Base-by-base conservation (phyloP, 2,888 invertebrate species). In the Hemithea aestivaria region DNA sequence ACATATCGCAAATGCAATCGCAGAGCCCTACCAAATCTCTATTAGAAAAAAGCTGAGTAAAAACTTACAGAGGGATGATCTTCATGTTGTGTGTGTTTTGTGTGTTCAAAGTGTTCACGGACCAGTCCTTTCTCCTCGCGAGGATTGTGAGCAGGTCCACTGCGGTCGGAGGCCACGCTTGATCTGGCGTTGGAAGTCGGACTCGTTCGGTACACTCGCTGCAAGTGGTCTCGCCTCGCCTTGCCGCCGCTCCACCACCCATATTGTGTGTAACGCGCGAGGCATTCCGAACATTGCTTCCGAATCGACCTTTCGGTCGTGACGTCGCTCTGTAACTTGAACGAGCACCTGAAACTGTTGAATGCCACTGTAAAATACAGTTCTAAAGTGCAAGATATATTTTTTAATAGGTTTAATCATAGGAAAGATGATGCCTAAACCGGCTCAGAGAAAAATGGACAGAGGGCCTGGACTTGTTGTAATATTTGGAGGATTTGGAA, bases 41-140 rank as follows among this genome's bases (percentile, higher is more conserved):
- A 23, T 6, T 12, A 8, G 16, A 21, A 21, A 39, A 27, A 23
- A 35, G 50, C 50, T 32, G 8, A 8, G 24, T 30, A 30, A 37
- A 5, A 16, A 83, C 84, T 84, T 51, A 84, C 84, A 83, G 54
- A 56, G 75, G 73, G 53, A 83, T 64, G 55, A 80, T 76, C 72
- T 75, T 84, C 84, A 84, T 82, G 61, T 59, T 72, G 22, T 35
- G 34, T 39, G 6, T 61, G 56, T 2, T 16, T 5, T 61, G 53
- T 56, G 54, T 45, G 56, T 56, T 39, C 30, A 38, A 51, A 51
- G 55, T 65, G 58, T 71, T 58, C 68, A 66, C 66, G 61, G 60
- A 56, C 65, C 67, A 69, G 58, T 76, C 73, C 73, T 80, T 76
- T 79, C 76, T 79, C 74, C 68, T 58, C 62, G 64, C 54, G 57